Evolutionary conservation across 2,113 vertebrate species (phyloP).

Genomic region (Callipepla squamata): DNA sequence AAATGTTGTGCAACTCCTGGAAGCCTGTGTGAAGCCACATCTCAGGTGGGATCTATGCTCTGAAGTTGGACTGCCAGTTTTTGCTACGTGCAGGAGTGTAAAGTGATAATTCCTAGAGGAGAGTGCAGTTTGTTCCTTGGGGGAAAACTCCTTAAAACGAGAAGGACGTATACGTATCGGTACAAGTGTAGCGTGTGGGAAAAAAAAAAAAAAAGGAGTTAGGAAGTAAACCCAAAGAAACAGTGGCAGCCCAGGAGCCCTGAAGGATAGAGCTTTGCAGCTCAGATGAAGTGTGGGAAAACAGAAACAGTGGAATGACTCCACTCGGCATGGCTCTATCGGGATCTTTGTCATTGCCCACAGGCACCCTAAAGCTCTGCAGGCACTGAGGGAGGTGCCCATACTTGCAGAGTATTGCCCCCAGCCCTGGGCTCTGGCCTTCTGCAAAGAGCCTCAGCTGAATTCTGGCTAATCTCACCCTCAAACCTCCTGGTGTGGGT

Average conservation of each 20-base stretch:
- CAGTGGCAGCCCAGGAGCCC: not conserved
- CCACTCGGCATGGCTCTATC: not conserved
- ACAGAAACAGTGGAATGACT: not conserved
- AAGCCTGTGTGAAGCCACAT: not conserved
- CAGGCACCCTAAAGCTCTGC: rapidly evolving
- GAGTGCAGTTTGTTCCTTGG: not conserved
- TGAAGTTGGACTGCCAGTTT: not conserved
- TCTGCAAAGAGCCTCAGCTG: not conserved
- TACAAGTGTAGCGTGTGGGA: not conserved
- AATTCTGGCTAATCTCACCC: not conserved
- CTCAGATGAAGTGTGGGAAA: not conserved
- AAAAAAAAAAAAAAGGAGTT: not conserved
- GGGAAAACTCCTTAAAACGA: not conserved
- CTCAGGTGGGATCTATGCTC: not conserved
- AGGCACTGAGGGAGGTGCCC: not conserved
- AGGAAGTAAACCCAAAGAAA: not conserved
- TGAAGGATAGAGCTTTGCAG: not conserved
- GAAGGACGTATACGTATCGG: rapidly evolving
- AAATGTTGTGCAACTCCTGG: not conserved
- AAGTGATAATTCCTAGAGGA: rapidly evolving
- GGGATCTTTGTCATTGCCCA: not conserved
- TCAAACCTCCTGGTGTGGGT: not conserved
- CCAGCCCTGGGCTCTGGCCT: not conserved
- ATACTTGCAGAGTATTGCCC: not conserved
- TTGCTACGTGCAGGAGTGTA: rapidly evolving